phyloP scores from a whole-genome alignment of 1,140 invertebrate genomes.

The Drosophila pallidifrons region DNA sequence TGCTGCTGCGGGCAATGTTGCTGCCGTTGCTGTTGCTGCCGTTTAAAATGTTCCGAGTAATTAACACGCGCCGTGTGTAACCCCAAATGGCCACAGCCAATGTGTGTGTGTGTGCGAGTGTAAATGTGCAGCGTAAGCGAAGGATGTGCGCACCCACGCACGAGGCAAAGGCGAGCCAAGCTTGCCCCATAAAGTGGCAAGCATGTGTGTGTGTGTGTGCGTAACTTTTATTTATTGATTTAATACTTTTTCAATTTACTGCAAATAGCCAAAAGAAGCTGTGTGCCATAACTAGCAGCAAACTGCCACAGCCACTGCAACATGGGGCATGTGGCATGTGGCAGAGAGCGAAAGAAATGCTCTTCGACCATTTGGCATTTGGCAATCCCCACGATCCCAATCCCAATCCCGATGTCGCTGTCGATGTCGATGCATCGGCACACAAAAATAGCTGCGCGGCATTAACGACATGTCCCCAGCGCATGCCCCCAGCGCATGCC shows the following conservation, averaged over 20 bases:
- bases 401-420: constrained; percentile 14
- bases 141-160: constrained; percentile 31
- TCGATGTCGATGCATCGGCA: constrained; percentile 20
- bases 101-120: constrained; percentile 8
- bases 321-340: constrained; percentile 3
- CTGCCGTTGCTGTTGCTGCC: constrained; percentile 40
- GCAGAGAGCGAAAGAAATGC: constrained; percentile 40
- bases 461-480: constrained; percentile 65
- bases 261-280: constrained; percentile 78
- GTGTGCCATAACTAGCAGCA: constrained; percentile 65
- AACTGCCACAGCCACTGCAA: background rate
- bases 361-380: constrained; percentile 45
- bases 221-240: constrained; percentile 82
- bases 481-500: constrained; percentile 20
- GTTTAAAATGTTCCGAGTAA: constrained; percentile 82
- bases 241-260: constrained; percentile 83
- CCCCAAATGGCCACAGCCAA: constrained; percentile 67
- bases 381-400: constrained; percentile 26
- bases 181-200: constrained; percentile 62
- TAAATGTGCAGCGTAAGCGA: constrained; percentile 78
- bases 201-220: constrained; percentile 44
- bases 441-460: constrained; percentile 44
- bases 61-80: constrained; percentile 79
- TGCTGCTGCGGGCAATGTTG: constrained; percentile 43
- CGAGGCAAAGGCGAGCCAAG: constrained; percentile 37